Conservation (phyloP, 2,888 invertebrate genomes). For the Diaphora mendica region DNA sequence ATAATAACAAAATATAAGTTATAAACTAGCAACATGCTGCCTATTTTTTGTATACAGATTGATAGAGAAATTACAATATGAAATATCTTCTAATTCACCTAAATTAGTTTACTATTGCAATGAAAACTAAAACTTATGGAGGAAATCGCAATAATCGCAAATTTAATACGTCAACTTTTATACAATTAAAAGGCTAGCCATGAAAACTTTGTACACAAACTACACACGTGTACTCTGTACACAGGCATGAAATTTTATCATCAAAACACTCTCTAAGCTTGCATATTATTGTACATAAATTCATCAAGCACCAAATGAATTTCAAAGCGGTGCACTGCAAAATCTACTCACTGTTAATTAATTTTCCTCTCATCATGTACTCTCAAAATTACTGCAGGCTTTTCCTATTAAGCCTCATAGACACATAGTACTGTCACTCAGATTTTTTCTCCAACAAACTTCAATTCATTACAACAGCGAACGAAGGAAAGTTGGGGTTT, state of each 20-base stretch:
- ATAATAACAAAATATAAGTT: no score
- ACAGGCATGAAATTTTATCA: neutral
- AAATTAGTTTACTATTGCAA: neutral
- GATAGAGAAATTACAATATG: neutral
- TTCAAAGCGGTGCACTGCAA: slow-evolving; percentile 52
- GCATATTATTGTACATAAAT: slow-evolving; percentile 31
- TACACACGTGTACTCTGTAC: neutral
- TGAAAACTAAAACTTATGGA: neutral
- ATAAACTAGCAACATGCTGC: no score
- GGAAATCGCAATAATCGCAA: neutral
- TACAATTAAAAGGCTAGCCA: neutral
- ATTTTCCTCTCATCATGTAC: slow-evolving; percentile 55
- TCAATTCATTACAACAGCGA: slow-evolving; percentile 76
- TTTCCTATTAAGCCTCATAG: slow-evolving; percentile 53
- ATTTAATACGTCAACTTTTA: neutral
- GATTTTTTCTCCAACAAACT: slow-evolving; percentile 65
- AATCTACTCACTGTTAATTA: slow-evolving; percentile 60
- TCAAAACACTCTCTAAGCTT: neutral
- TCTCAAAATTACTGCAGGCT: slow-evolving; percentile 50
- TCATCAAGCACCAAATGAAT: slow-evolving; percentile 41
- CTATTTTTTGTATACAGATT: neutral
- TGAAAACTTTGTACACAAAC: neutral
- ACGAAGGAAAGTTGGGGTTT: slow-evolving; percentile 76
- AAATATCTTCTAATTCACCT: neutral
- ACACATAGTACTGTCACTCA: slow-evolving; percentile 51